These are phyloP conservation scores for Hippolais icterina DNA, from an alignment of 2,113 vertebrate species.

Conservation along the genomic window DNA sequence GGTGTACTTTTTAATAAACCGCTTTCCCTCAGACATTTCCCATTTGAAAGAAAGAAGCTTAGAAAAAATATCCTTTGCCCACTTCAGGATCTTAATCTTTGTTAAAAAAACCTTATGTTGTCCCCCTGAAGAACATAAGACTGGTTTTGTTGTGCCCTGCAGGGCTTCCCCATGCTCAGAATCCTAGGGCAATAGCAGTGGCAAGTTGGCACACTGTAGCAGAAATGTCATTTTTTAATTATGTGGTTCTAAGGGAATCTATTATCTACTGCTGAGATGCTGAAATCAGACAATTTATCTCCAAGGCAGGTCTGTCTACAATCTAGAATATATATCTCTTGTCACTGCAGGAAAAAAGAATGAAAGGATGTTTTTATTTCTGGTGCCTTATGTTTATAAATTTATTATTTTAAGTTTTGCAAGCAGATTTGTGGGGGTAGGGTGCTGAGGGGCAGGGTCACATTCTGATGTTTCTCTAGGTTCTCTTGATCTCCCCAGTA, in stretches of 20 bases:
- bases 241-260: constrained; percentile 75
- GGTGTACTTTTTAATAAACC: neutral
- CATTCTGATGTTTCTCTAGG: neutral
- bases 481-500: neutral
- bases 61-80: neutral
- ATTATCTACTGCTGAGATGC: constrained; percentile 72
- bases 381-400: constrained; percentile 64
- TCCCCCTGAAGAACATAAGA: constrained; percentile 28
- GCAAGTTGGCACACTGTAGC: constrained; percentile 50
- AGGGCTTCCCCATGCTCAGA: neutral
- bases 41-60: neutral
- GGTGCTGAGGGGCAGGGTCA: neutral
- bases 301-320: constrained; percentile 66
- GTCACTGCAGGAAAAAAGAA: constrained; percentile 70
- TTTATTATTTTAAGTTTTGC: constrained; percentile 51
- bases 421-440: neutral
- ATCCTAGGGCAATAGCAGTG: constrained; percentile 40
- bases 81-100: neutral
- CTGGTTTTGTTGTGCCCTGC: constrained; percentile 52
- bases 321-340: constrained; percentile 70
- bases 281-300: constrained; percentile 78
- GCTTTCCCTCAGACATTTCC: neutral
- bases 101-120: constrained; percentile 5
- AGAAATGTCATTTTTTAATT: constrained; percentile 79
- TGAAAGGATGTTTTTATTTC: constrained; percentile 70